Conservation (phyloP, 2,113 vertebrate species). For the Phainopepla nitens region DNA sequence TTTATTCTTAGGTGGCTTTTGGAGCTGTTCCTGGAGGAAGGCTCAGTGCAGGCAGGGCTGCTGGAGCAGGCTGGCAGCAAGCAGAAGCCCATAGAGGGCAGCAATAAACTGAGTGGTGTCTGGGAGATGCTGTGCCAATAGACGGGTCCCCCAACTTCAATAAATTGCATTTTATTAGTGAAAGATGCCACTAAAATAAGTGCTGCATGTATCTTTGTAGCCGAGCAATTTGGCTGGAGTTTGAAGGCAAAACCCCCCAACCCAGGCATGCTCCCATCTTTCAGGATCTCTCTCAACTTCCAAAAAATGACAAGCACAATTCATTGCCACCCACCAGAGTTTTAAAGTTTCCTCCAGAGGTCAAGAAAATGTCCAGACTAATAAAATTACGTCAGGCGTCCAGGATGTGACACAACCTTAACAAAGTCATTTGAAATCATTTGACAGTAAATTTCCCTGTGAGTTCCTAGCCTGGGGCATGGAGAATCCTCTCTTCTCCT, state of each 20-base stretch:
- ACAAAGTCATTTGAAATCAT: constrained; percentile 78
- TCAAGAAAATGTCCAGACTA: constrained; percentile 70
- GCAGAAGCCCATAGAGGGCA: constrained; percentile 71
- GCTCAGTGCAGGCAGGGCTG: constrained; percentile 9
- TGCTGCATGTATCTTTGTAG: neutral
- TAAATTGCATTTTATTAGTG: constrained; percentile 3
- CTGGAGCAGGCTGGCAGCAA: constrained; percentile 24
- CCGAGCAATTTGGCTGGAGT: neutral
- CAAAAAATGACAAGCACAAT: neutral
- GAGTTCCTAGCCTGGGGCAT: constrained; percentile 69
- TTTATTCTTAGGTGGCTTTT: constrained; percentile 67
- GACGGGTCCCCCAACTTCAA: neutral
- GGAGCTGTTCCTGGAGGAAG: constrained; percentile 57
- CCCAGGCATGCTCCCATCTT: neutral
- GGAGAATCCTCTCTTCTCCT: constrained; percentile 58
- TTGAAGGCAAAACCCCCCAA: neutral
- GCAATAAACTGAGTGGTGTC: constrained; percentile 33
- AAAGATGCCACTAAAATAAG: neutral
- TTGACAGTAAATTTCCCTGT: constrained; percentile 74
- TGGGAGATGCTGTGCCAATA: neutral
- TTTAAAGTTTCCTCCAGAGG: constrained; percentile 65
- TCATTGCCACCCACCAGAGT: constrained; percentile 35
- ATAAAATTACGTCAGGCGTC: constrained; percentile 74
- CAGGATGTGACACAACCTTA: constrained; percentile 74
- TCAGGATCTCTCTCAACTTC: neutral